Evolutionary conservation across 2,797 vertebrate genomes (phyloP).

Genomic region (Botia kubotai): DNA sequence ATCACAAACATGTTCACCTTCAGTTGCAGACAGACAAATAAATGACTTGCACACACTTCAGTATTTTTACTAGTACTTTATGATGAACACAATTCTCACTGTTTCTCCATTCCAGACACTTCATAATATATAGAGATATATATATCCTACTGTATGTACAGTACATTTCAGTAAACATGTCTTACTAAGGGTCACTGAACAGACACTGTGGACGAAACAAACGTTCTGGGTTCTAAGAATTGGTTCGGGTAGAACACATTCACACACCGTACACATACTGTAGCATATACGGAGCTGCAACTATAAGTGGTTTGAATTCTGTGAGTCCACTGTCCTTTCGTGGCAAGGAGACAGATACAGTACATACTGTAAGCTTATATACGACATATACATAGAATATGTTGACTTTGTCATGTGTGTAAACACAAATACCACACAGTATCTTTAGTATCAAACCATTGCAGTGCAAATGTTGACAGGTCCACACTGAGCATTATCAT

Average conservation of each 20-base stretch:
- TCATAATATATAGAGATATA: slow-evolving; percentile 21
- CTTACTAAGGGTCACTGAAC: slow-evolving; percentile 9
- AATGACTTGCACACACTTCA: neutral
- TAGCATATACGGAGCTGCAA: slow-evolving; percentile 32
- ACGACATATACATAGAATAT: slow-evolving; percentile 48
- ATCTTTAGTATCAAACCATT: slow-evolving; percentile 56
- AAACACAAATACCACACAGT: slow-evolving; percentile 65
- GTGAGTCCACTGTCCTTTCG: neutral
- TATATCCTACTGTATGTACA: slow-evolving; percentile 30
- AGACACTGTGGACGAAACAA: slow-evolving; percentile 16
- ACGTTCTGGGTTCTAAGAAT: slow-evolving; percentile 33
- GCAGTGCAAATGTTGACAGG: slow-evolving; percentile 31
- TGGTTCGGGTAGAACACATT: slow-evolving; percentile 14
- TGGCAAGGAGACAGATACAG: neutral
- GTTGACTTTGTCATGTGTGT: slow-evolving; percentile 46
- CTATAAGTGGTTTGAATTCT: slow-evolving; percentile 3
- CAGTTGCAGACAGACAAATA: slow-evolving; percentile 5
- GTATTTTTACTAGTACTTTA: neutral
- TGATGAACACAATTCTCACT: slow-evolving; percentile 26
- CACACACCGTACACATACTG: slow-evolving; percentile 51
- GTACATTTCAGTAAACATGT: slow-evolving; percentile 12
- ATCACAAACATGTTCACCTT: neutral
- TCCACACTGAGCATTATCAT: slow-evolving; percentile 27
- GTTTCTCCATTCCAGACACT: slow-evolving; percentile 19
- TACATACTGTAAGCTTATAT: neutral